Conservation (phyloP, 2,797 vertebrate genomes). For the Champsocephalus gunnari region DNA sequence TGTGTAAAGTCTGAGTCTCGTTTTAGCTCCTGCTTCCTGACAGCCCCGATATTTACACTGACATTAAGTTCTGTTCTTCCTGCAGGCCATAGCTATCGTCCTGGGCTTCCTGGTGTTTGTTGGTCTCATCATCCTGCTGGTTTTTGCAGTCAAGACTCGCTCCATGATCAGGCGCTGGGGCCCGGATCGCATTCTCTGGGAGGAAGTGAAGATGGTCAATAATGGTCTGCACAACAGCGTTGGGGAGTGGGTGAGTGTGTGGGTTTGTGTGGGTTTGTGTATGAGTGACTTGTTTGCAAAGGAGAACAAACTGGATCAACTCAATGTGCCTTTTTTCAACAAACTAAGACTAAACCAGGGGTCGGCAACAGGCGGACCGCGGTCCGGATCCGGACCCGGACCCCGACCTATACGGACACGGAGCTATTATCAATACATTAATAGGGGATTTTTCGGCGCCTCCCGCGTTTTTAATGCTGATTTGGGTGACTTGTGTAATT, state of each 20-base stretch:
- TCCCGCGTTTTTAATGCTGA: no score
- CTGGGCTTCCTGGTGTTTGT: constrained; percentile 89
- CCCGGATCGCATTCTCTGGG: constrained; percentile 88
- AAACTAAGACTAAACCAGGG: not conserved
- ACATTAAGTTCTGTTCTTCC: not conserved
- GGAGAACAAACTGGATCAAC: not conserved
- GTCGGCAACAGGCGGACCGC: no score
- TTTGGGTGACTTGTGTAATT: no score
- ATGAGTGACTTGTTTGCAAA: not conserved
- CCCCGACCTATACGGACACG: no score
- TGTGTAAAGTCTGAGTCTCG: not conserved
- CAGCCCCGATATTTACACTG: not conserved
- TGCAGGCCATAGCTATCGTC: constrained; percentile 90
- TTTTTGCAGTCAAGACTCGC: constrained; percentile 90
- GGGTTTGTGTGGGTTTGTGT: not conserved
- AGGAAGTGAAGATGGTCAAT: constrained; percentile 82
- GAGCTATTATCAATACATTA: no score
- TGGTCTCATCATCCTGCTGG: constrained; percentile 90
- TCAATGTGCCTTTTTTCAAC: constrained; percentile 5
- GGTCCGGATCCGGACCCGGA: no score
- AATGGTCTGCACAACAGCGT: constrained; percentile 82
- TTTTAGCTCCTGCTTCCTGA: not conserved
- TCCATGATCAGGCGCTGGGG: constrained; percentile 85
- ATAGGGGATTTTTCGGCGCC: no score
- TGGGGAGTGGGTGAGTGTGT: constrained; percentile 89